Percentiles rank a stretch among this genome's conserved stretches.
phyloP scores from a whole-genome alignment of 2,888 invertebrate species.

The Lathronympha strigana region DNA sequence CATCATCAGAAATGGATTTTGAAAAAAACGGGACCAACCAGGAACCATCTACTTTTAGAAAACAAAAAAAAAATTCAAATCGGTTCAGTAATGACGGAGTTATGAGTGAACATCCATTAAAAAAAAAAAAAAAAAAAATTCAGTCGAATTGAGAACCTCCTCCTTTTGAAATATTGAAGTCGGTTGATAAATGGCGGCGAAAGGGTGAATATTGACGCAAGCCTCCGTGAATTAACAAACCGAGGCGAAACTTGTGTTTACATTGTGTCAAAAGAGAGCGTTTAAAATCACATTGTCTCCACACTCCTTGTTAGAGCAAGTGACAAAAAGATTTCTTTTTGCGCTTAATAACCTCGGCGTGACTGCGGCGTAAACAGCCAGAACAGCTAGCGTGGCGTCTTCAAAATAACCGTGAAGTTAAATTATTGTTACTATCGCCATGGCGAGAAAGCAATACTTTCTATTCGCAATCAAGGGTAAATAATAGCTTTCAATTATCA shows the following conservation, averaged over 20 bases:
- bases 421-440: slow-evolving; percentile 60
- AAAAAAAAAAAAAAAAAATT: too few relatives aligned
- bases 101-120: too few relatives aligned
- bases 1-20: too few relatives aligned
- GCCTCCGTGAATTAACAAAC: neutral
- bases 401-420: slow-evolving; percentile 65
- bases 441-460: slow-evolving; percentile 73
- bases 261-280: slow-evolving; percentile 47
- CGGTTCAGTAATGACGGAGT: too few relatives aligned
- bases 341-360: slow-evolving; percentile 42
- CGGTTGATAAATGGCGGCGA: too few relatives aligned
- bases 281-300: slow-evolving; percentile 47
- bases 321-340: slow-evolving; percentile 50
- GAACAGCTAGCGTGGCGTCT: slow-evolving; percentile 51
- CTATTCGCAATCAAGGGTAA: slow-evolving; percentile 68
- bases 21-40: too few relatives aligned
- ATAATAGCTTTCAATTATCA: slow-evolving; percentile 63
- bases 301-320: slow-evolving; percentile 45
- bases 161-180: too few relatives aligned
- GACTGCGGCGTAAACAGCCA: slow-evolving; percentile 36
- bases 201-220: neutral
- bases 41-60: too few relatives aligned
- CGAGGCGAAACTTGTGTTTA: slow-evolving; percentile 26
- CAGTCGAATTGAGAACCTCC: too few relatives aligned
- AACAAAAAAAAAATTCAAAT: too few relatives aligned